Evolutionary conservation across 1,140 invertebrate species (phyloP).

Genomic region (Microplitis mediator): DNA sequence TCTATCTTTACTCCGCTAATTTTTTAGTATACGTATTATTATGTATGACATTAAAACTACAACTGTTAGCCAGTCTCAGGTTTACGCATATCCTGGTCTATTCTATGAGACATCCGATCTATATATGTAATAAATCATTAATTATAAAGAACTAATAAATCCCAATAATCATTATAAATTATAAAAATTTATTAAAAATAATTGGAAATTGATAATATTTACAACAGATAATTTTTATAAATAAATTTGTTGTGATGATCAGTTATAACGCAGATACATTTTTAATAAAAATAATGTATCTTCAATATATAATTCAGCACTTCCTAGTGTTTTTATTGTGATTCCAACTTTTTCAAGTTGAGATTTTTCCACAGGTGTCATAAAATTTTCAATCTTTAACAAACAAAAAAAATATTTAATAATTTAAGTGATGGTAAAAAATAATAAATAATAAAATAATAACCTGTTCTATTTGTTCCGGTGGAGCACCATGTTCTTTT

Average conservation of each 20-base stretch:
- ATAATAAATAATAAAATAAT: slow-evolving; percentile 13
- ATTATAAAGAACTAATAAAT: too few species aligned
- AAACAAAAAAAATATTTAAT: slow-evolving; percentile 25
- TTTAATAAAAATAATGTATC: slow-evolving; percentile 76
- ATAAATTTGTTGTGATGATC: background rate
- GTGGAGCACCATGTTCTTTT: slow-evolving; percentile 74
- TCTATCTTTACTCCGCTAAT: too few species aligned
- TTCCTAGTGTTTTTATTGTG: slow-evolving; percentile 71
- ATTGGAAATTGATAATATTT: too few species aligned
- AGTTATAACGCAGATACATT: slow-evolving; percentile 64
- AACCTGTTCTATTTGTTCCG: slow-evolving; percentile 79
- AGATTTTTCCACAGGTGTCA: slow-evolving; percentile 76
- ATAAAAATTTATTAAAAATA: too few species aligned
- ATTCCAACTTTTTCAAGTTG: slow-evolving; percentile 72
- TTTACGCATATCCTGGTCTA: too few species aligned
- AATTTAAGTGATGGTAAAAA: background rate
- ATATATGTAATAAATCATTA: too few species aligned
- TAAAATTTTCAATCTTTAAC: slow-evolving; percentile 74
- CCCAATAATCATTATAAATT: too few species aligned
- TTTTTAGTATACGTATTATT: too few species aligned
- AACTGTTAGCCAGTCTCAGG: too few species aligned
- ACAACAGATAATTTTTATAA: too few species aligned
- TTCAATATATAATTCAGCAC: slow-evolving; percentile 72
- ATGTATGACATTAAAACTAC: too few species aligned
- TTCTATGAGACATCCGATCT: too few species aligned